These are phyloP conservation scores for Microctonus aethiopoides DNA, from an alignment of 2,888 invertebrate genomes.

Conservation along the genomic window DNA sequence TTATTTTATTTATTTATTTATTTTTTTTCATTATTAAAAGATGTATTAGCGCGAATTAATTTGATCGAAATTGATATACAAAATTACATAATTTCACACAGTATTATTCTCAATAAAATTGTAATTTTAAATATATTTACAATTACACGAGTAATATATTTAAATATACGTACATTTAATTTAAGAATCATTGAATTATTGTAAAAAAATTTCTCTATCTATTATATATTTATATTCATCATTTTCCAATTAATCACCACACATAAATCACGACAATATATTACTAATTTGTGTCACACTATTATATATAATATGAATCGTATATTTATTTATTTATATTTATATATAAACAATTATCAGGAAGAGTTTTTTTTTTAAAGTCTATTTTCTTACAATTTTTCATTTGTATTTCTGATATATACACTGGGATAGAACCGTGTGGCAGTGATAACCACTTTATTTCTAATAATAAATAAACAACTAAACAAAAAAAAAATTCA, in stretches of 20 bases:
- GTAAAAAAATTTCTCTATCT: slow-evolving; percentile 1
- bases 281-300: not conserved
- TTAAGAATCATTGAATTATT: slow-evolving; percentile 32
- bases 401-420: not conserved
- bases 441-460: not conserved
- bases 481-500: too few relatives aligned
- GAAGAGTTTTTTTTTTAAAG: not conserved
- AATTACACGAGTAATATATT: slow-evolving; percentile 30
- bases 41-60: not conserved
- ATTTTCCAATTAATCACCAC: not conserved
- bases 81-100: not conserved
- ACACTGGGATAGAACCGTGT: not conserved
- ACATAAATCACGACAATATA: not conserved
- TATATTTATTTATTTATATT: too few relatives aligned
- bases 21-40: not conserved
- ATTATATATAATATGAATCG: not conserved
- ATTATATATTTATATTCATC: not conserved
- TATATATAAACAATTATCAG: not conserved
- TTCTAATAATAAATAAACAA: too few relatives aligned
- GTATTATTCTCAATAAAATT: not conserved
- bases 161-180: slow-evolving; percentile 27
- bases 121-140: not conserved
- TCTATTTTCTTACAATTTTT: not conserved
- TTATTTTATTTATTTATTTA: not conserved
- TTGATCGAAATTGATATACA: not conserved